These are phyloP conservation scores for Andrena dorsata DNA, from an alignment of 2,888 invertebrate genomes.

Conservation along the genomic window DNA sequence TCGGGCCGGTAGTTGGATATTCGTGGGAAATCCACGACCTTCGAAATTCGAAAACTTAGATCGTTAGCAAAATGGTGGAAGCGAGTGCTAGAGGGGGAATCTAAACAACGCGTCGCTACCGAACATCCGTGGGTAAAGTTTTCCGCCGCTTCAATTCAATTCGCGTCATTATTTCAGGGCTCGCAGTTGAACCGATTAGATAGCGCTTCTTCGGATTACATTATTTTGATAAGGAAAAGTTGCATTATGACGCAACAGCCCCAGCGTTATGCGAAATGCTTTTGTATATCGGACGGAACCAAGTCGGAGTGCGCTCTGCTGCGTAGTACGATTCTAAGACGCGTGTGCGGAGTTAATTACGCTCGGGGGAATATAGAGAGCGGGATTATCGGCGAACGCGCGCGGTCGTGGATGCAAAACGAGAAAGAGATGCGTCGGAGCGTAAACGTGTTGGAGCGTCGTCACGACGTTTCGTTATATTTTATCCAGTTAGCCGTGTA, in stretches of 20 bases:
- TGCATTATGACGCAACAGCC: constrained; percentile 7
- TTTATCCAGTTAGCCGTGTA: not conserved
- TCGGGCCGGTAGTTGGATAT: not conserved
- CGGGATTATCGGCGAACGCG: not conserved
- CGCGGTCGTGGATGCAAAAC: not conserved
- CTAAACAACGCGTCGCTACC: constrained; percentile 62
- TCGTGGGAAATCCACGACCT: constrained; percentile 30
- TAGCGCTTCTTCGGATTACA: not conserved
- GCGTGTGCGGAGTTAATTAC: not conserved
- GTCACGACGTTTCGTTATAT: not conserved
- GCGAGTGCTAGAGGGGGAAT: constrained; percentile 47
- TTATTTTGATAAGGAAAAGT: not conserved
- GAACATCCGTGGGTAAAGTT: constrained; percentile 7
- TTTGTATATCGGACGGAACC: not conserved
- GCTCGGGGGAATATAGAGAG: not conserved
- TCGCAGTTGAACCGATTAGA: not conserved
- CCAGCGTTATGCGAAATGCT: not conserved
- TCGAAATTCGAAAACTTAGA: constrained; percentile 57
- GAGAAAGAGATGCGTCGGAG: not conserved
- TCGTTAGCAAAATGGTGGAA: constrained; percentile 71
- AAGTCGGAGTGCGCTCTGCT: not conserved
- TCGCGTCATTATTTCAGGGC: not conserved
- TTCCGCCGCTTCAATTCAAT: not conserved
- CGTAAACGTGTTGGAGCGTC: not conserved
- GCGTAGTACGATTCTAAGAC: not conserved